phyloP scores from a whole-genome alignment of 2,797 vertebrate species.

The Acanthis flammea region DNA sequence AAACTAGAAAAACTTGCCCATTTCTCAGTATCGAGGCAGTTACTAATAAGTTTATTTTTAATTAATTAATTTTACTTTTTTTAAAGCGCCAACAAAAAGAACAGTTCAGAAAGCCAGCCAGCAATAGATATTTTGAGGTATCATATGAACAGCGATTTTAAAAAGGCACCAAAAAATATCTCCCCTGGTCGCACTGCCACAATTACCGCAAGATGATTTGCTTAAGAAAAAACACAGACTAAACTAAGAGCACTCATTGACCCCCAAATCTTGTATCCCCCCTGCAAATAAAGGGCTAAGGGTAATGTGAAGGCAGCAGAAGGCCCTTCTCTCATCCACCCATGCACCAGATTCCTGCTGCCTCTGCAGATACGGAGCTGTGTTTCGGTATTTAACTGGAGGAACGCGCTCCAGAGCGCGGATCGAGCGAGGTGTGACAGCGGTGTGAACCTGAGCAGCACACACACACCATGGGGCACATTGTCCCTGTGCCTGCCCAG shows the following conservation, averaged over 20 bases:
- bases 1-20: background rate
- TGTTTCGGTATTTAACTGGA: background rate
- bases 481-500: background rate
- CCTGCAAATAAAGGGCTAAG: background rate
- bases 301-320: background rate
- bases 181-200: background rate
- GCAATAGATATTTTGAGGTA: background rate
- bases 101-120: background rate
- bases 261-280: background rate
- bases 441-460: background rate
- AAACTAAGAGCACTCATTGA: background rate
- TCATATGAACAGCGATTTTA: background rate
- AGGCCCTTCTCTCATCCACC: background rate
- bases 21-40: background rate
- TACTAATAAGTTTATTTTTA: background rate
- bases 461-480: rapidly evolving
- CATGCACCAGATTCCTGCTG: background rate
- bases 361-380: background rate
- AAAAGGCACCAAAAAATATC: background rate
- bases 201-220: background rate
- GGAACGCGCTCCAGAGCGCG: rapidly evolving
- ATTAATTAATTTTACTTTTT: background rate
- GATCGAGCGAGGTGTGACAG: background rate
- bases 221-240: background rate
- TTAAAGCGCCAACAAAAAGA: background rate